A percentile compares a stretch with the other conserved stretches of the same genome.
Conservation (phyloP, 2,888 invertebrate species). For the Sipha maydis region DNA sequence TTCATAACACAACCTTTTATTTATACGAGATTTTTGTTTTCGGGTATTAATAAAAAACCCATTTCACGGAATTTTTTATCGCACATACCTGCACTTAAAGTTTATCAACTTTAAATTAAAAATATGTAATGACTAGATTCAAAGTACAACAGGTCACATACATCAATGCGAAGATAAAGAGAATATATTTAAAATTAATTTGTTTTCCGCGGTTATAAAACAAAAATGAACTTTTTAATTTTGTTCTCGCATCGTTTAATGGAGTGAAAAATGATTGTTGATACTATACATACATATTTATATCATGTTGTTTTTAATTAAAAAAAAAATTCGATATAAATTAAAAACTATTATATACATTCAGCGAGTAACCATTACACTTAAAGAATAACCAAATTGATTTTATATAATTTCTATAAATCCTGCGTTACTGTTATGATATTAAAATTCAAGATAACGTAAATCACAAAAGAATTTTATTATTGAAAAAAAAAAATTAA, state of each 20-base stretch:
- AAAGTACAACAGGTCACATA: constrained; percentile 2
- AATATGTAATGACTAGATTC: not conserved
- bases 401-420: no score
- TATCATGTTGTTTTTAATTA: no score
- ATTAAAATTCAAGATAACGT: no score
- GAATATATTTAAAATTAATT: not conserved
- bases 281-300: not conserved
- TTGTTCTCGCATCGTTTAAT: not conserved
- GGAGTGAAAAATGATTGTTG: not conserved
- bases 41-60: not conserved
- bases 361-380: no score
- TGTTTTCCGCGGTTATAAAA: no score
- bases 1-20: not conserved
- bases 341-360: no score
- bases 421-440: no score
- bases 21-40: not conserved
- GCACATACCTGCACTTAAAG: not conserved
- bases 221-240: not conserved
- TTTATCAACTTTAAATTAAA: not conserved
- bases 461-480: no score
- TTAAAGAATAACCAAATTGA: no score
- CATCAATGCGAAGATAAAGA: not conserved
- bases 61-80: not conserved
- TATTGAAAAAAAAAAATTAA: no score
- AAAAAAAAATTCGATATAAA: no score